phyloP scores from a whole-genome alignment of 2,797 vertebrate genomes.

The Rhinichthys osculus region DNA sequence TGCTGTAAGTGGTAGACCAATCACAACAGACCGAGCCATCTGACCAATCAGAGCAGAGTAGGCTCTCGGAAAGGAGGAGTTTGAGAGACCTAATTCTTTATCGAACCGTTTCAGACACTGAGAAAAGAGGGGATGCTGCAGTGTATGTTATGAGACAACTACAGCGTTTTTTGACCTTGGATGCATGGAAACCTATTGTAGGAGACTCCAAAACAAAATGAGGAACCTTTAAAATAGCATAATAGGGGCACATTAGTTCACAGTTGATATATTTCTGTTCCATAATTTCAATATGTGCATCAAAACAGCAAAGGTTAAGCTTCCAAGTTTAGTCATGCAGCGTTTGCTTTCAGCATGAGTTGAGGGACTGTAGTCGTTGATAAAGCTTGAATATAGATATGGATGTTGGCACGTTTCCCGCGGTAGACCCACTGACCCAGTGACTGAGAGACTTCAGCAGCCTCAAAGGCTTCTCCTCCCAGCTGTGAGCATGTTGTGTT shows the following conservation, averaged over 20 bases:
- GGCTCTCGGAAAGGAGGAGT: neutral
- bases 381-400: neutral
- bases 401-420: neutral
- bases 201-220: neutral
- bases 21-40: neutral
- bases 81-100: neutral
- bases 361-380: neutral
- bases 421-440: slow-evolving; percentile 10
- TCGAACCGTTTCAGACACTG: neutral
- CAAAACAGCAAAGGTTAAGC: neutral
- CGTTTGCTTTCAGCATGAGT: neutral
- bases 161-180: neutral
- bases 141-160: neutral
- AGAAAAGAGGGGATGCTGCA: neutral
- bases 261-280: neutral
- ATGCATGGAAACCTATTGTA: neutral
- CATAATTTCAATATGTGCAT: neutral
- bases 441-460: slow-evolving; percentile 7
- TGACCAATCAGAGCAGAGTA: neutral
- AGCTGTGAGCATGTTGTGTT: slow-evolving; percentile 8
- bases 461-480: slow-evolving; percentile 8
- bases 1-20: neutral
- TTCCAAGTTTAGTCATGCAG: neutral
- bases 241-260: neutral
- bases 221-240: neutral